Evolutionary conservation across 1,140 invertebrate genomes (phyloP).

Genomic region (Diabrotica undecimpunctata): DNA sequence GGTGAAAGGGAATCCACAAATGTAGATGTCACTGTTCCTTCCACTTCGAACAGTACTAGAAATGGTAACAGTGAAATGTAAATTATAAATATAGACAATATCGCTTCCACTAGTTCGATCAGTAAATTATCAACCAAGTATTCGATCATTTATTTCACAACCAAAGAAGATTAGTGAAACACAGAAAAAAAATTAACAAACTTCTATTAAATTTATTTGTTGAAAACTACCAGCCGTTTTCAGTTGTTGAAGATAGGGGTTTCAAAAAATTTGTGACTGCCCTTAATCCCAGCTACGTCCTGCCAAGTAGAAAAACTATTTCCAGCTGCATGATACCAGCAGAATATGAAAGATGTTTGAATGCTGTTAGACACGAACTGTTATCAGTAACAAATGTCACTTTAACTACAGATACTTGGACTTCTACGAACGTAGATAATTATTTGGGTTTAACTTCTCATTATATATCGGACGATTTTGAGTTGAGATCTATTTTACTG

Average conservation of each 20-base stretch:
- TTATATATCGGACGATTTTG: constrained; percentile 25
- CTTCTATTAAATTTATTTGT: too few species aligned
- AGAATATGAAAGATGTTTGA: background rate
- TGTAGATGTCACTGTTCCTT: background rate
- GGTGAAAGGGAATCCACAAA: background rate
- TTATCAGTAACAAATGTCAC: background rate
- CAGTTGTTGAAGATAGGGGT: constrained; percentile 30
- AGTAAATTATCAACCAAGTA: too few species aligned
- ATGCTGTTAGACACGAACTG: background rate
- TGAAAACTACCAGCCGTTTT: too few species aligned
- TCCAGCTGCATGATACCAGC: constrained; percentile 8
- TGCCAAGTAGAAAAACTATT: constrained; percentile 26
- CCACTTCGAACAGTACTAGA: constrained; percentile 4
- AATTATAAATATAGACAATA: constrained; percentile 27
- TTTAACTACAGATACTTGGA: constrained; percentile 22
- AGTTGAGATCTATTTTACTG: too few species aligned
- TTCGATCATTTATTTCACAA: too few species aligned
- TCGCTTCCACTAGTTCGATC: too few species aligned
- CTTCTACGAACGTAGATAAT: constrained; percentile 22
- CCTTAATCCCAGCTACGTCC: constrained; percentile 30
- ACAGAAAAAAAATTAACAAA: too few species aligned
- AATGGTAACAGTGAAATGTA: constrained; percentile 12
- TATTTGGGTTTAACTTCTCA: constrained; percentile 26
- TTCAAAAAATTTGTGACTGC: constrained; percentile 28
- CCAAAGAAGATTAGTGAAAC: too few species aligned